Evolutionary conservation across 1,140 invertebrate species (phyloP).

Genomic region (Orius laevigatus): DNA sequence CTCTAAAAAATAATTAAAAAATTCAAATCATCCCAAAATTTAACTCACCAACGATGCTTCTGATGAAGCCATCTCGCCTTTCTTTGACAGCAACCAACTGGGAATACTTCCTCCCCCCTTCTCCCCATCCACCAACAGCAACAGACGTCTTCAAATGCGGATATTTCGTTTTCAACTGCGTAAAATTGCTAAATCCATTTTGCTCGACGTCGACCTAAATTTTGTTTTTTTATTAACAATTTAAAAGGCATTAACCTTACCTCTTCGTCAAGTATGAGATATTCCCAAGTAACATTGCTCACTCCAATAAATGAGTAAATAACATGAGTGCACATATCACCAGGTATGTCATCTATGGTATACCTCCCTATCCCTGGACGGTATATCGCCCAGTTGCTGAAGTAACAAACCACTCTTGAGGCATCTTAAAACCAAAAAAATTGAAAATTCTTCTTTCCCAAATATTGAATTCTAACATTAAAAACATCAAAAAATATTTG

Average conservation of each 20-base stretch:
- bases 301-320: constrained; percentile 85
- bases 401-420: constrained; percentile 63
- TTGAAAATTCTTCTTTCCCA: too few species aligned
- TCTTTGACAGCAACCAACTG: constrained; percentile 50
- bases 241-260: constrained; percentile 25
- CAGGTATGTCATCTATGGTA: constrained; percentile 64
- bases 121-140: constrained; percentile 76
- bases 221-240: constrained; percentile 1
- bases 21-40: background rate
- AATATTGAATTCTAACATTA: too few species aligned
- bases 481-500: too few species aligned
- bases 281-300: constrained; percentile 54
- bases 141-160: constrained; percentile 59
- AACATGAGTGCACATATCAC: constrained; percentile 66
- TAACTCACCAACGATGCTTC: constrained; percentile 48
- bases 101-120: constrained; percentile 73
- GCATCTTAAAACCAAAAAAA: constrained; percentile 10
- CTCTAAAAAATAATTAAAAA: too few species aligned
- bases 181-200: constrained; percentile 70
- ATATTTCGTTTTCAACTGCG: constrained; percentile 47
- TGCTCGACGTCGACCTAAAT: constrained; percentile 50
- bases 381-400: constrained; percentile 85
- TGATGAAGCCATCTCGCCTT: constrained; percentile 51
- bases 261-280: constrained; percentile 65
- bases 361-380: constrained; percentile 64